Base-by-base conservation (phyloP, 2,113 vertebrate species). In the Oophaga pumilio region DNA sequence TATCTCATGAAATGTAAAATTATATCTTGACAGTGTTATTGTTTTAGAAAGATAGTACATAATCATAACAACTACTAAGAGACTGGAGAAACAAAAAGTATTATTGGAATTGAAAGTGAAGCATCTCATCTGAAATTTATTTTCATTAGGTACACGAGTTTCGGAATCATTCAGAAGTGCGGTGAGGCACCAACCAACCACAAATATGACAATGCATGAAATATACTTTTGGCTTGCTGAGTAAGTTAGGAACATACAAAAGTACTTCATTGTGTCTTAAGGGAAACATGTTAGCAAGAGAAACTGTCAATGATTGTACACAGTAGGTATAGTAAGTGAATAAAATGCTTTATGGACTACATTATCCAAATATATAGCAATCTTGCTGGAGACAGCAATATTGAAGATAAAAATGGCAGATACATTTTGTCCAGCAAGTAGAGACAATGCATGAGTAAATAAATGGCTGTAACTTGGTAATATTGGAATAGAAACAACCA, bases 11-110 rank as follows among this genome's bases (percentile, higher is more conserved):
- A 81, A 87, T 87, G 60, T 81, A 59, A 68, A 73, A 81, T 81
- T 59, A 43, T 81, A 80, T 57, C 64, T 73, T 87, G 85, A 73
- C 85, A 87, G 64, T 73, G 20, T 87, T 87, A 87, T 87, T 81
- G 77, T 80, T 86, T 87, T 87, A 43, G 85, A 13, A 50, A 81
- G 77, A 81, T 87, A 87, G 77, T 81, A 87, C 85, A 81, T 87
- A 80, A 81, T 87, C 85, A 87, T 81, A 87, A 87, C 77, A 73
- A 69, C 85, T 62, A 81, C 77, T 66, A 17, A n/a, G 85, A 81
- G 77, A 87, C 77, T 18, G 9, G 28, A 33, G 26, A 81, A 71
- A 87, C 77, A 87, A 80, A 85, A 87, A 87, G 85, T 60, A 57
- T 87, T 87, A 87, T 87, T 81, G 77, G 78, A 73, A 87, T 53